Evolutionary conservation across 1,140 invertebrate genomes (phyloP).

Genomic region (Tenebrio molitor): DNA sequence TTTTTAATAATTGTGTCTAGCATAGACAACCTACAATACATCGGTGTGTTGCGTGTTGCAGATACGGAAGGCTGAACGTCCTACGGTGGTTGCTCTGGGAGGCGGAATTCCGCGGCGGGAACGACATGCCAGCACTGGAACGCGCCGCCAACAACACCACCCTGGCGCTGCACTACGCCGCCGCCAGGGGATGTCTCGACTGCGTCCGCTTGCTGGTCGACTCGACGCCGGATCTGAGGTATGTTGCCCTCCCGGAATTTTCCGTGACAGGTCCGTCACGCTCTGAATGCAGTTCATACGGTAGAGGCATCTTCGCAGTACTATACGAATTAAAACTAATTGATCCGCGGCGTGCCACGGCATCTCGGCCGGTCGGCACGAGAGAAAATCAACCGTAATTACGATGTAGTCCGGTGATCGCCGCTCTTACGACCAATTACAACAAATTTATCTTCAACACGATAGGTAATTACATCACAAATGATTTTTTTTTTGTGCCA

Average conservation of each 20-base stretch:
- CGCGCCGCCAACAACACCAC: slow-evolving; percentile 71
- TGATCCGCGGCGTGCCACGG: neutral
- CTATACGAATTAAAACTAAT: neutral
- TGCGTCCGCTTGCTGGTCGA: slow-evolving; percentile 85
- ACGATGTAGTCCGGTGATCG: slow-evolving; percentile 11
- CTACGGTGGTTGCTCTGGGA: slow-evolving; percentile 74
- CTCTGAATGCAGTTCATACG: slow-evolving; percentile 12
- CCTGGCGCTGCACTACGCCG: slow-evolving; percentile 87
- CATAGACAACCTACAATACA: neutral
- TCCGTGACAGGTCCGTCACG: slow-evolving; percentile 1
- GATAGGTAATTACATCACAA: slow-evolving; percentile 3
- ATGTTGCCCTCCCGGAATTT: slow-evolving; percentile 62
- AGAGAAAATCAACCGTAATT: slow-evolving; percentile 4
- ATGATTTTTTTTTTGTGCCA: neutral
- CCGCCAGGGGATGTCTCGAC: slow-evolving; percentile 85
- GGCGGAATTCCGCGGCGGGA: slow-evolving; percentile 58
- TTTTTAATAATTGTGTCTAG: neutral
- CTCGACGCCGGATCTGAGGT: slow-evolving; percentile 82
- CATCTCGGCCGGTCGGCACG: neutral
- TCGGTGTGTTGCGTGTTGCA: slow-evolving; percentile 57
- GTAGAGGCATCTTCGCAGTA: neutral
- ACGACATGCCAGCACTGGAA: slow-evolving; percentile 70
- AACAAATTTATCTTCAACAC: slow-evolving; percentile 1
- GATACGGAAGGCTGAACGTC: slow-evolving; percentile 71
- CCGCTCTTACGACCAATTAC: slow-evolving; percentile 13